Evolutionary conservation across 2,888 invertebrate species (phyloP), one percentile per base, ranked within the genome.

Genomic region (Tiphia femorata): DNA sequence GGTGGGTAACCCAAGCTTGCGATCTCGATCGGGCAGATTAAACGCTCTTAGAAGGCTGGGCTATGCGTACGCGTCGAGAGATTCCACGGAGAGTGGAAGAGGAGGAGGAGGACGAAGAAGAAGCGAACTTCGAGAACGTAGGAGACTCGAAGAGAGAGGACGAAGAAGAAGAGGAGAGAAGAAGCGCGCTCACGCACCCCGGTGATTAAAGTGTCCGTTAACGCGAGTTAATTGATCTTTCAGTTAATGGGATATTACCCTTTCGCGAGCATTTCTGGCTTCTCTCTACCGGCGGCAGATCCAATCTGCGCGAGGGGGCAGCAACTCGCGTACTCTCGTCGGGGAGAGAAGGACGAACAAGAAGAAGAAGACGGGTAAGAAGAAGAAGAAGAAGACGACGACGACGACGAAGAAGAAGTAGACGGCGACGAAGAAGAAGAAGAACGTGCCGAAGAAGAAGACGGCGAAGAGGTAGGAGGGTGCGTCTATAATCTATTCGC

Each of bases 221-320:
- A 65, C 69, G 64, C 63, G 64, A 66, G 70, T 73, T 75, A 72
- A 73, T 73, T 67, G 73, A 75, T 72, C 70, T 50, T 56, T 61
- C 56, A 41, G 44, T 61, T 54, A 69, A 58, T 56, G 55, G 51
- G 66, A 61, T 53, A 62, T 53, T 57, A 52, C 46, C 58, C 51
- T 49, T 58, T 48, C 49, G 30, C 56, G 48, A 21, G 51, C 29
- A 47, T 58, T 56, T 62, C 62, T 48, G 35, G 50, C 55, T 57
- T 59, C 58, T n/a, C n/a, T 55, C 58, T 53, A 47, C 35, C 49
- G 40, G 42, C 62, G 49, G 57, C 57, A 52, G 57, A 52, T 56
- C 48, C 42, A 43, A 48, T 53, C 50, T 52, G 14, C 50, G 33
- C 29, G 38, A 10, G 49, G 12, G 35, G 14, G 12, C 19, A 58